Conservation (phyloP, 1,140 invertebrate species). For the Zaprionus capensis region DNA sequence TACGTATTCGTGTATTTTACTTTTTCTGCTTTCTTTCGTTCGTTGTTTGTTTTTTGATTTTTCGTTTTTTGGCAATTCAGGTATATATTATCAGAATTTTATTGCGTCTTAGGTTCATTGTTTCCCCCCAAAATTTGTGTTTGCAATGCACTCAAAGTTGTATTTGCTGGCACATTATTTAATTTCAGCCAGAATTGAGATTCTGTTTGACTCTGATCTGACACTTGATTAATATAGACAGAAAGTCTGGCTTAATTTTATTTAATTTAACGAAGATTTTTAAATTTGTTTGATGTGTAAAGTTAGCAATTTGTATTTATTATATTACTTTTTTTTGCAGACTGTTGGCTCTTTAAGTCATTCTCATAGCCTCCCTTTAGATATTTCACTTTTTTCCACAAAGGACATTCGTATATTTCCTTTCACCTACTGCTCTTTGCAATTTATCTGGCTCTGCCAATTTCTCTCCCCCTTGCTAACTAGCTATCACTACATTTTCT, state of each 20-base stretch:
- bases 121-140: constrained; percentile 39
- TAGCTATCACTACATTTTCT: neutral
- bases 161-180: neutral
- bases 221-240: neutral
- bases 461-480: neutral
- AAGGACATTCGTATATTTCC: too few relatives aligned
- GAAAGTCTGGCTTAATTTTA: neutral
- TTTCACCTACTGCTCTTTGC: neutral
- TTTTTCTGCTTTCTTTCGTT: constrained; percentile 11
- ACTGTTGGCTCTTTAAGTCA: too few relatives aligned
- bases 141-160: constrained; percentile 20
- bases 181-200: constrained; percentile 6
- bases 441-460: neutral
- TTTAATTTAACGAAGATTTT: neutral
- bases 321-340: too few relatives aligned
- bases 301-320: neutral
- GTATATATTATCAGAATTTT: constrained; percentile 72
- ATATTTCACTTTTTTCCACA: too few relatives aligned
- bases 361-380: too few relatives aligned
- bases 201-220: neutral
- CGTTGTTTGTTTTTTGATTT: neutral
- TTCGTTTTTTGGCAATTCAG: constrained; percentile 53
- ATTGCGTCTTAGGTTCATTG: constrained; percentile 79
- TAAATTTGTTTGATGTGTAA: neutral
- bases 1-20: constrained; percentile 10